Evolutionary conservation across 2,888 invertebrate genomes (phyloP), one percentile per base, ranked within the genome.

Genomic region (Nephrotoma flavescens): DNA sequence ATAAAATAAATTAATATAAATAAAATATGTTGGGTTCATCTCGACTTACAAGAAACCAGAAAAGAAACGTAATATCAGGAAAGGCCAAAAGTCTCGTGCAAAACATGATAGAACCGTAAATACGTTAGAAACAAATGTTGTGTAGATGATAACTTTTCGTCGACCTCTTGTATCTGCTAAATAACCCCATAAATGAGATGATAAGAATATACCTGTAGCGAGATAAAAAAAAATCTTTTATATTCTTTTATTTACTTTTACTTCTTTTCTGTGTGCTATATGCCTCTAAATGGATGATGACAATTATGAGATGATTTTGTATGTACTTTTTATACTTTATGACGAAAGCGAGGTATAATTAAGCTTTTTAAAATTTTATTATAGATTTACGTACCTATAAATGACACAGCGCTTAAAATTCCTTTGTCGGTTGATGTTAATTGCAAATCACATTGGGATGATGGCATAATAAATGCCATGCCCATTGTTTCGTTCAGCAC

Each of bases 401-500:
- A 95, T 71, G 94, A 94, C 87, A 94, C 94, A 6, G 94, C 94
- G 86, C 94, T 94, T 85, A 95, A 91, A 89, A 94, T 91, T 0
- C 95, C 95, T 88, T 95, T 93, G 88, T 94, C 93, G 84, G 92
- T 90, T 86, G 94, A 91, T 31, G 92, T 92, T 12, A 95, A 91
- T 3, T 92, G 89, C 85, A 95, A 92, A 90, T 95, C 95, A 88
- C 95, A 95, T 90, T 95, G 94, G 0, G 95, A 95, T 0, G 95
- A 94, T 11, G 95, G 95, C 86, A 94, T 93, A 86, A 95, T 93
- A 89, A 95, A 95, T 87, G 94, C 94, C 90, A 95, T 93, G 0
- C 94, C 94, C 91, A 95, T 92, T 11, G 94, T 94, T 91, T 95
- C 95, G 91, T 94, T 94, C 87, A 95, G 94, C 88, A 95, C 94